Evolutionary conservation across 2,888 invertebrate genomes (phyloP), one percentile per base, ranked within the genome.

Genomic region (Melikaiella ostensackeni): DNA sequence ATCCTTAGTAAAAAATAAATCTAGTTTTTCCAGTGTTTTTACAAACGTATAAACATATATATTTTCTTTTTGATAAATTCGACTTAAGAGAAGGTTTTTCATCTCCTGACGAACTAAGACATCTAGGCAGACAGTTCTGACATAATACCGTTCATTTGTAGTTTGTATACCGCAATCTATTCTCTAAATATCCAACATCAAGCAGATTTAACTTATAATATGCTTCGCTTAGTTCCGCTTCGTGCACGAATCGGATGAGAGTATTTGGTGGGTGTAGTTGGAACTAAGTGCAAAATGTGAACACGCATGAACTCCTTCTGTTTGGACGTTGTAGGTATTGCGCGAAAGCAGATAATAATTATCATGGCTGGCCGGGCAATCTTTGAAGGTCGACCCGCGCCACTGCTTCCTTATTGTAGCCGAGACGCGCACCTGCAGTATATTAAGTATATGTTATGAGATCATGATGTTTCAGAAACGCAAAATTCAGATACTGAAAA

Each of bases 321-420:
- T 50, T 66, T 4, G 42, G 21, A 35, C 21, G 42, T 42, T 66
- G 66, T 27, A 66, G 42, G 46, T 66, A 70, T 42, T 70, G 50
- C 46, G 19, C 46, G 66, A 46, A 66, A 46, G 30, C 27, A 66
- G 16, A 46, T 46, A 46, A 50, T 50, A 50, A 50, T 50, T 50
- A 50, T 76, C 77, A 77, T 61, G 70, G 75, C 74, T 75, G 74
- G 75, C 75, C 59, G 63, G 79, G 76, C 64, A 76, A 76, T 80
- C 76, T 75, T 85, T 84, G 88, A 88, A 88, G 88, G 87, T 87
- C 87, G 88, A 84, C 82, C 83, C 83, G 83, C 84, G 83, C 84
- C 84, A 82, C 82, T 86, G 86, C 87, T 87, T 88, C 87, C 88
- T 87, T 84, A 87, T 88, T 88, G 86, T 87, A 82, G 80, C 59